Evolutionary conservation across 2,888 invertebrate genomes (phyloP).

Genomic region (Ophraella communa): DNA sequence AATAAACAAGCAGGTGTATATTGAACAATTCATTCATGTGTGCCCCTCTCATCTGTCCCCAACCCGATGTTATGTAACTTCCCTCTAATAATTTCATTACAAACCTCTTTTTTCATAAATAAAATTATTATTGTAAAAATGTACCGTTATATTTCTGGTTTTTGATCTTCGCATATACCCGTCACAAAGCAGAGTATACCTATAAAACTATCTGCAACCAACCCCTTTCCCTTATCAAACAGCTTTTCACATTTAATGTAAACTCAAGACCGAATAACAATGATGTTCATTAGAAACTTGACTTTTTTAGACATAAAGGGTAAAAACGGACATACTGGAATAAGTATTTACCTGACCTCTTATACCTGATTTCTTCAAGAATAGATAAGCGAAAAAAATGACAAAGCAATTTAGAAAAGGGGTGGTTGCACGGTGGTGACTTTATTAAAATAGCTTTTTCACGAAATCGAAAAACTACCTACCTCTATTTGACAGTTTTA

Average conservation of each 20-base stretch:
- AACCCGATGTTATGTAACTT: not conserved
- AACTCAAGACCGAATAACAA: conserved; percentile 26
- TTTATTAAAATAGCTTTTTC: conserved; percentile 31
- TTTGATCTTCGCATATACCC: not conserved
- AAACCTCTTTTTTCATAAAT: not conserved
- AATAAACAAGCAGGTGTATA: not conserved
- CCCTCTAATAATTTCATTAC: not conserved
- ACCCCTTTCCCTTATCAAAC: conserved; percentile 3
- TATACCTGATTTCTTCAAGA: conserved; percentile 3
- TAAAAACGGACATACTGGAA: conserved; percentile 35
- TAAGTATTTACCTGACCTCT: conserved; percentile 40
- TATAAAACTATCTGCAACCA: not conserved
- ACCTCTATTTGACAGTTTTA: conserved; percentile 46
- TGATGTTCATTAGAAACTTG: conserved; percentile 28
- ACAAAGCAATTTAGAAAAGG: conserved; percentile 33
- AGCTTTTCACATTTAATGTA: conserved; percentile 13
- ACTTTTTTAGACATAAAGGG: conserved; percentile 36
- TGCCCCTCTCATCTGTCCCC: not conserved
- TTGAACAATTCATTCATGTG: not conserved
- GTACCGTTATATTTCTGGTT: not conserved
- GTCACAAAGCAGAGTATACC: not conserved
- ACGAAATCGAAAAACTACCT: conserved; percentile 26
- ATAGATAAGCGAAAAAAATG: conserved; percentile 15
- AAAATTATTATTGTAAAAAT: not conserved
- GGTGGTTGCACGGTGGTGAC: conserved; percentile 54